Evolutionary conservation across 2,797 vertebrate genomes (phyloP), one percentile per base, ranked within the genome.

Genomic region (Aphelocoma californica): DNA sequence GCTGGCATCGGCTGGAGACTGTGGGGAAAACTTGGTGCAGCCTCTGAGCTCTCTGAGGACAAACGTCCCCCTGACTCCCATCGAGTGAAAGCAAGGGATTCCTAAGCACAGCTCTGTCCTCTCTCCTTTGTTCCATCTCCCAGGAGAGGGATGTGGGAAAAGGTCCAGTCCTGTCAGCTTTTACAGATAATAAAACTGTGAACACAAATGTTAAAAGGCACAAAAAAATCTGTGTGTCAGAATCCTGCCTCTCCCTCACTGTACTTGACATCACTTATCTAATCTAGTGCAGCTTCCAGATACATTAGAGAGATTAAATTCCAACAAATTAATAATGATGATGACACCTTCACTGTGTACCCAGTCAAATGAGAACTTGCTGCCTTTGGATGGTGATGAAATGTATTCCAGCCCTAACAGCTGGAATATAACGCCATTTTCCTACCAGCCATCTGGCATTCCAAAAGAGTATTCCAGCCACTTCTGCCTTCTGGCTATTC

Each of bases 401-500:
- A 87, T 50, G 70, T 1, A 34, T 38, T 67, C 69, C 83, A 89
- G 67, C 73, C 80, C 77, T 31, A 92, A 54, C 91, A 92, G 88
- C 83, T 94, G 87, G 82, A 90, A 81, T 61, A 50, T 18, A 91
- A 47, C 0, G 1, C 8, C 65, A 38, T 17, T 92, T 82, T 82
- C 88, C 86, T 77, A 42, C 3, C 86, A 80, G 83, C 86, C 81
- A 90, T 60, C 92, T 92, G 83, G 51, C 84, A 93, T 94, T 95
- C 88, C 85, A 86, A 70, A 64, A 21, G 87, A n/a, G 69, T 18
- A 42, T 86, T 90, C 65, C 61, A 51, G 20, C 31, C 2, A 3
- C 54, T 87, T 54, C 77, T 81, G 79, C 21, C 77, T 85, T 51
- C 88, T 79, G 66, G 6, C 65, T 85, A 20, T 31, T 64, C 60